A percentile compares a stretch with the other conserved stretches of the same genome.
These are phyloP conservation scores for Mesoligia furuncula DNA, from an alignment of 2,888 invertebrate species.

Conservation along the genomic window DNA sequence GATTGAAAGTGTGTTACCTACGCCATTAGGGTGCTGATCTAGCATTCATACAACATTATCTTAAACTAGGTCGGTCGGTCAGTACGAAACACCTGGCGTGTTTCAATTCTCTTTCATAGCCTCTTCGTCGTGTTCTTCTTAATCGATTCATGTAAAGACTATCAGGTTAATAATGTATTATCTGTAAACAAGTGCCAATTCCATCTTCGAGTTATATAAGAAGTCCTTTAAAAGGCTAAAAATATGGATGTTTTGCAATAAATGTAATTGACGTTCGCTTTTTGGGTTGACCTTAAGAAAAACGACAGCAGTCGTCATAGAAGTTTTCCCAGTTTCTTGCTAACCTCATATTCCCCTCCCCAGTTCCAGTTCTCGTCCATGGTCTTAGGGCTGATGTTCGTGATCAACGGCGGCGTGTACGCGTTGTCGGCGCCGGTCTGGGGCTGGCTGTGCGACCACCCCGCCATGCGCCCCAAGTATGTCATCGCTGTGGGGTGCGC, in stretches of 20 bases:
- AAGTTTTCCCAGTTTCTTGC: no score
- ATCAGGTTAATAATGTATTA: not conserved
- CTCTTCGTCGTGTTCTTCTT: not conserved
- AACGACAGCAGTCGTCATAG: no score
- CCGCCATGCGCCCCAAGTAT: constrained; percentile 91
- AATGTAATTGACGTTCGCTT: not conserved
- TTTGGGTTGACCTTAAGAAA: not conserved
- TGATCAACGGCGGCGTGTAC: constrained; percentile 95
- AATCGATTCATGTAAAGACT: constrained; percentile 3
- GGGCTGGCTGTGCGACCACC: constrained; percentile 95
- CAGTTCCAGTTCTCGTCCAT: constrained; percentile 93
- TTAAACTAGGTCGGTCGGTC: no score
- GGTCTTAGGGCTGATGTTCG: constrained; percentile 94
- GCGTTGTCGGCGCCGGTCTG: constrained; percentile 94
- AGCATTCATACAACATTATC: no score
- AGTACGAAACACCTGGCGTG: no score
- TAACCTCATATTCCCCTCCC: no score
- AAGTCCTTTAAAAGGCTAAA: not conserved
- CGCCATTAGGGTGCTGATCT: no score
- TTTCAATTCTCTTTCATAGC: not conserved
- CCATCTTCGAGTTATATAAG: not conserved
- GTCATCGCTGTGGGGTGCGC: constrained; percentile 92
- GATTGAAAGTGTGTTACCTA: no score
- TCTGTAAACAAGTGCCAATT: not conserved
- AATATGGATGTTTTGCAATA: not conserved